These are phyloP conservation scores for Aproaerema taeniolella DNA, from an alignment of 2,888 invertebrate species.

Conservation along the genomic window DNA sequence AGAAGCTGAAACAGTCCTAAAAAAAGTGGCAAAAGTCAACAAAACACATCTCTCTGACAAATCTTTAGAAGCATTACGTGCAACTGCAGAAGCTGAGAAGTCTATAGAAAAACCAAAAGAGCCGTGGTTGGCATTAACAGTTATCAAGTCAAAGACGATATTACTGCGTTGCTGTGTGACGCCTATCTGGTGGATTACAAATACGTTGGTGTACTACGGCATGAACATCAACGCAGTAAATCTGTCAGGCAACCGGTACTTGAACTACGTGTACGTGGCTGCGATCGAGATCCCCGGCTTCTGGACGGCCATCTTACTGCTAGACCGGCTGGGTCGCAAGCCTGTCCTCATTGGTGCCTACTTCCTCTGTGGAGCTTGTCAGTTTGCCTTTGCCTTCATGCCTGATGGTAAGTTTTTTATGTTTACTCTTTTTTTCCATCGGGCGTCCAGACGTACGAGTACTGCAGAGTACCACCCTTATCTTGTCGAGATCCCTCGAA, in stretches of 20 bases:
- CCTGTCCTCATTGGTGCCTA: constrained; percentile 79
- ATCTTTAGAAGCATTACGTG: constrained; percentile 59
- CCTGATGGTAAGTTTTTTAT: constrained; percentile 63
- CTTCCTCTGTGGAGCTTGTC: constrained; percentile 79
- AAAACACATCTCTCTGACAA: constrained; percentile 74
- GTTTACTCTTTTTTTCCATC: no score
- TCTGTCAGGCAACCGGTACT: constrained; percentile 80
- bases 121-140: constrained; percentile 46
- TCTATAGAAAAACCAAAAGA: constrained; percentile 43
- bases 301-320: constrained; percentile 78
- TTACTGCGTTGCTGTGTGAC: constrained; percentile 49
- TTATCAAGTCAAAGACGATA: constrained; percentile 44
- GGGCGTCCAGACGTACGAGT: no score
- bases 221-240: constrained; percentile 82
- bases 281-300: constrained; percentile 85
- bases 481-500: no score
- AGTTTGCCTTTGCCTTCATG: constrained; percentile 78
- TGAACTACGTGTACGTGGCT: constrained; percentile 81
- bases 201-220: constrained; percentile 84
- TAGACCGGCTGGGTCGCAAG: constrained; percentile 80
- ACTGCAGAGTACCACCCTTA: no score
- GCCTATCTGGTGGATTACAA: constrained; percentile 83
- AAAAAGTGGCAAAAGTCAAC: constrained; percentile 80
- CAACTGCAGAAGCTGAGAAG: constrained; percentile 51
- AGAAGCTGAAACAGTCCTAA: constrained; percentile 79